Percentiles rank a stretch among this genome's conserved stretches.
Evolutionary conservation across 2,113 vertebrate genomes (phyloP).

Genomic region (Planiliza haematocheilus): DNA sequence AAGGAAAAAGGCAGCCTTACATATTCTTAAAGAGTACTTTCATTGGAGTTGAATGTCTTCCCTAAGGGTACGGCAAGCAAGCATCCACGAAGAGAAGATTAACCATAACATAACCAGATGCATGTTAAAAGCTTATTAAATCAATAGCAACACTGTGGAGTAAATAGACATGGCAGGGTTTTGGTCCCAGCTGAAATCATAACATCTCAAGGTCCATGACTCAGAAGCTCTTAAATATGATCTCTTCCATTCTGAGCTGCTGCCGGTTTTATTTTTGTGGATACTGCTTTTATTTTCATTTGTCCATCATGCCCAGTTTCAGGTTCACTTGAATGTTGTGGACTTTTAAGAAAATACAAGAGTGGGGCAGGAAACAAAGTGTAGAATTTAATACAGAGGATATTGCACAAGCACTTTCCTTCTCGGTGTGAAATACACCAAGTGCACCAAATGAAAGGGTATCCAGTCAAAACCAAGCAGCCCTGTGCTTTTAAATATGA

Average conservation of each 20-base stretch:
- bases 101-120: not conserved
- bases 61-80: too few species aligned
- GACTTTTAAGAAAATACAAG: too few species aligned
- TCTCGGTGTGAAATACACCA: too few species aligned
- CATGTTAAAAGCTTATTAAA: too few species aligned
- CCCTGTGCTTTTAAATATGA: not conserved
- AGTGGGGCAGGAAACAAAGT: not conserved
- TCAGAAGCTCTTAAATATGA: conserved; percentile 1
- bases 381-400: not conserved
- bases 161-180: too few species aligned
- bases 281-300: not conserved
- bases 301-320: not conserved
- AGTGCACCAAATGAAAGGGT: conserved; percentile 7
- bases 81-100: not conserved
- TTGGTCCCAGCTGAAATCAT: not conserved
- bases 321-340: not conserved
- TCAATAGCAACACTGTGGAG: too few species aligned
- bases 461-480: not conserved
- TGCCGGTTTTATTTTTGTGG: not conserved
- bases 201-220: not conserved
- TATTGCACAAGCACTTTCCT: too few species aligned
- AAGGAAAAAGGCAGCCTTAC: not conserved
- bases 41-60: not conserved
- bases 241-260: not conserved
- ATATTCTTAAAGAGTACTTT: not conserved